Base-by-base conservation (phyloP, 2,113 vertebrate genomes). In the Atherinomorus stipes region DNA sequence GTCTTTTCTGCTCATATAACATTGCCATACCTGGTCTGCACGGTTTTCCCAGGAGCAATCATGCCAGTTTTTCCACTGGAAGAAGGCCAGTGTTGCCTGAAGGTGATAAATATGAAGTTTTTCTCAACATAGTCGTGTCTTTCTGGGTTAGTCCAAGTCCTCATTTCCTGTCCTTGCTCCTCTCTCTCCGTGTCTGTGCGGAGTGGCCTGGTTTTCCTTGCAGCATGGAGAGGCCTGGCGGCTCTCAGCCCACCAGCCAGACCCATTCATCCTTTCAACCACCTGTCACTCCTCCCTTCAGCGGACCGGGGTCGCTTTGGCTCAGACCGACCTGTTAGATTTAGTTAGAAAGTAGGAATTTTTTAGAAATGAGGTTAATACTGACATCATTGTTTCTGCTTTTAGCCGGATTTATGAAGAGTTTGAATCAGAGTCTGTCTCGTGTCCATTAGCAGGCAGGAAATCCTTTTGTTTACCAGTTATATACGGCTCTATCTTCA, bases 231-330 rank as follows among this genome's bases (percentile, higher is more conserved):
- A 78, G 62, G 76, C 79, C 71, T 56, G 3, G 74, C 37, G 31
- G 67, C 74, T 81, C 72, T 79, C 47, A 23, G 73, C 57, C 61
- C 34, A 69, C 70, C 68, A 71, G 71, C 68, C 70, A 19, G 66
- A 28, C 65, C 50, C 85, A 81, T 89, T 89, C 81, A 78, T 89
- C 78, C 74, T 74, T 72, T 78, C 13, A 50, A 78, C 71, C 87
- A 88, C 82, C 88, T 88, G 91, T 88, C 88, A 81, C 69, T 49
- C 65, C 69, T 50, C 79, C 62, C 77, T 13, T 62, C 80, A 69
- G 54, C 60, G 28, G 60, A 56, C 15, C 0, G 51, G 28, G 26
- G 5, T 61, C 79, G 76, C 76, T 83, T 80, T 77, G 74, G 53
- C 80, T 69, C 83, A 65, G 42, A 45, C 68, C 64, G 76, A 81